Base-by-base conservation (phyloP, 2,797 vertebrate species). In the Sebastes minor region DNA sequence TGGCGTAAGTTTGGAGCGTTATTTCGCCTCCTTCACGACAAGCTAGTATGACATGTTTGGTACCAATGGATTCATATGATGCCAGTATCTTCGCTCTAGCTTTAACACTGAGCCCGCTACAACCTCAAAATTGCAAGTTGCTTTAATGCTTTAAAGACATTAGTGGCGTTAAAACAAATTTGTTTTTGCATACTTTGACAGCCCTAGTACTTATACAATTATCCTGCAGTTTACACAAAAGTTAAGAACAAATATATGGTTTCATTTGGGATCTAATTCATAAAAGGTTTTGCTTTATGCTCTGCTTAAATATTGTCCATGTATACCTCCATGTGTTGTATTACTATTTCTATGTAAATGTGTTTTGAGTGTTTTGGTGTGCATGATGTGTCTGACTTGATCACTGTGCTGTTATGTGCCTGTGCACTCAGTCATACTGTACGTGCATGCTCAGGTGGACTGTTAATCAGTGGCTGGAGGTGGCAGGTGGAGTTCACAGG, bases 391-490 rank as follows among this genome's bases (percentile, higher is more conserved):
- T 79, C 78, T 56, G 73, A 82, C 32, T 53, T 69, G 49, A 80
- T 79, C 70, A 35, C 62, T 77, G 77, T 80, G 69, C 77, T 82
- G 74, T 76, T 74, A 10, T 74, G 69, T 83, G 23, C 74, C 73
- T 61, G 64, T 82, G 71, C 66, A 66, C 55, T 82, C 59, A 38
- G 55, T 80, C 71, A 46, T 68, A 38, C 59, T 70, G 49, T 80
- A 42, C 62, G 71, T 84, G 89, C 90, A 89, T 80, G 86, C 74
- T 79, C 67, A 30, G 71, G 74, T 80, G 75, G 65, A 76, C 63
- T 78, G 82, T 88, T 87, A 85, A 87, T 88, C 89, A 84, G 85
- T 32, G 23, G 57, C 76, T 86, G 68, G 35, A 88, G 80, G 82
- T 85, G 84, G 77, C 84, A 88, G 83, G 79, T 82, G 14, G 68